A percentile compares a stretch with the other conserved stretches of the same genome.
Evolutionary conservation across 2,113 vertebrate genomes (phyloP).

Genomic region (Cephalopholis sonnerati): DNA sequence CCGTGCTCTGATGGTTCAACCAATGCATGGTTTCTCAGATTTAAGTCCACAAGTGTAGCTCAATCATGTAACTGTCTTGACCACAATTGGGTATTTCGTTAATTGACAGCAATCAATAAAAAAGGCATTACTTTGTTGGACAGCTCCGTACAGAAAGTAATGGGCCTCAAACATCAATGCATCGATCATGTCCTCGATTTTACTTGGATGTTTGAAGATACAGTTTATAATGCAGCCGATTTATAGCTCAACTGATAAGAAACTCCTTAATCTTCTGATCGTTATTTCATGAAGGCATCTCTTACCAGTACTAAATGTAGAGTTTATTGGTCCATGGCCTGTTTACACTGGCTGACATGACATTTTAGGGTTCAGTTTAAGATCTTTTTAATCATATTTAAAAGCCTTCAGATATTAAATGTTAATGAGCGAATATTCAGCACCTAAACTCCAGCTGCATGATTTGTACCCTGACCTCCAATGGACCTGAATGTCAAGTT

Average conservation of each 20-base stretch:
- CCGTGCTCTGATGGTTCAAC: background rate
- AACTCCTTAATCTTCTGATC: background rate
- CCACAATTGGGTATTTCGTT: too few species aligned
- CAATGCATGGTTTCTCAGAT: background rate
- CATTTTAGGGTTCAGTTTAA: background rate
- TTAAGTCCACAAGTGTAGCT: background rate
- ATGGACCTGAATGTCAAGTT: background rate
- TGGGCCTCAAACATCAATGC: background rate
- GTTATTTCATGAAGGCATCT: conserved; percentile 3
- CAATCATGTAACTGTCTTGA: background rate
- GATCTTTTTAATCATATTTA: background rate
- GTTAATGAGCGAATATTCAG: background rate
- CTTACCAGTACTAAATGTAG: background rate
- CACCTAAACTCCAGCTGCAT: background rate
- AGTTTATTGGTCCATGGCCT: background rate
- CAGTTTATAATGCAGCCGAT: background rate
- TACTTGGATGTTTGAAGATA: background rate
- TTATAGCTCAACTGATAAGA: background rate
- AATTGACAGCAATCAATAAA: too few species aligned
- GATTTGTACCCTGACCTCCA: background rate
- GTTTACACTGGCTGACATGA: background rate
- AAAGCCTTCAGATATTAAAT: background rate
- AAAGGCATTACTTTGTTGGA: too few species aligned
- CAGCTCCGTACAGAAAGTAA: background rate
- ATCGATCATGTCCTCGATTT: background rate